Evolutionary conservation across 2,888 invertebrate species (phyloP), one percentile per base, ranked within the genome.

Genomic region (Caenorhabditis parvicauda): DNA sequence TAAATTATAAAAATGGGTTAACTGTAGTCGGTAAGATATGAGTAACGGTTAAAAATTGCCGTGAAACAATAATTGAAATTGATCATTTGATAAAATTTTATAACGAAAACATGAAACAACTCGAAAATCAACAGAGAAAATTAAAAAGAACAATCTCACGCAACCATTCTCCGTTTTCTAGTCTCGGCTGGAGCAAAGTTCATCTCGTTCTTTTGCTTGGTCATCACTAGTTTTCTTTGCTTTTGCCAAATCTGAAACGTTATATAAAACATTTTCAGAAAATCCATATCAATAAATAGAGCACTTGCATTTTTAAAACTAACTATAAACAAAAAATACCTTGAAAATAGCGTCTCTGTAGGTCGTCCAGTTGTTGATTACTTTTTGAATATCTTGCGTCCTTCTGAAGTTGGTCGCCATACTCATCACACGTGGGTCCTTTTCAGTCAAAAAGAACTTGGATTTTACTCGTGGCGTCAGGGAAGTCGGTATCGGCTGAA

Each of bases 301-400:
- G 35, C 48, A 38, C 28, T 7, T 28, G 38, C 25, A 38, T 49
- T 43, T 49, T 17, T 12, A 17, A 9, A n/a, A 19, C 12, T 5
- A 5, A 0, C 14, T 25, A 12, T 42, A 2, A 9, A 49, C 29
- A 45, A 28, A 35, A 27, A 37, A n/a, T 25, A 72, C 72, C 65
- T 72, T 72, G 32, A 68, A 64, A 44, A 72, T 72, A n/a, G 68
- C 61, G 43, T 70, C 65, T 21, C 72, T 44, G 44, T 68, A 64
- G 9, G 60, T 61, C n/a, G 66, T 57, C 72, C 72, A 72, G n/a
- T 47, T 58, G 24, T 63, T 65, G 41, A 61, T 60, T n/a, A 67
- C 39, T 42, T 70, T 72, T 24, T 70, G 61, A 7, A 64, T 42
- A 3, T 59, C 49, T 51, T 70, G 67, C 2, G 72, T 72, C 22